A percentile compares a stretch with the other conserved stretches of the same genome.
These are phyloP conservation scores for Malurus splendens DNA, from an alignment of 2,797 vertebrate genomes.

Conservation along the genomic window DNA sequence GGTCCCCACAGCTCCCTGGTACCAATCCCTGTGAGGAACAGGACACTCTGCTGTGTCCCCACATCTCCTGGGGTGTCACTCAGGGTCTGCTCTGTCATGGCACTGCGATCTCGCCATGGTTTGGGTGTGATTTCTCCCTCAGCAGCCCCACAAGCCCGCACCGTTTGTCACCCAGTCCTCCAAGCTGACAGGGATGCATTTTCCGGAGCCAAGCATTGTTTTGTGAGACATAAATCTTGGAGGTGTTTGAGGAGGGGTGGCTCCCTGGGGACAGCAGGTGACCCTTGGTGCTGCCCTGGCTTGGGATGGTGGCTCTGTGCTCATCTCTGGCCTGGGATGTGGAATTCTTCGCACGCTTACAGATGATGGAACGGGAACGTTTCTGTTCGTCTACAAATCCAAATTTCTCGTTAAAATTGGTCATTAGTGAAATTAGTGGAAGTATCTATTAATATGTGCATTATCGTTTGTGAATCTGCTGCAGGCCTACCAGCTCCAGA, in stretches of 20 bases:
- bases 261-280: rapidly evolving
- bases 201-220: background rate
- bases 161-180: background rate
- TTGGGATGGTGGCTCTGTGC: no score
- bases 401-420: conserved; percentile 46
- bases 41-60: background rate
- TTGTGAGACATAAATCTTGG: background rate
- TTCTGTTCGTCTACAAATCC: conserved; percentile 32
- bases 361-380: background rate
- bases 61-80: background rate
- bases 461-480: conserved; percentile 44
- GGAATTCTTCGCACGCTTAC: background rate
- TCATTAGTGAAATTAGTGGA: conserved; percentile 44
- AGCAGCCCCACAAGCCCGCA: background rate
- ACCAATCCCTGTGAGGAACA: no score
- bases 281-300: no score
- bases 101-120: background rate
- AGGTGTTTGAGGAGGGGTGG: background rate
- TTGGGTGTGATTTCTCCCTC: background rate
- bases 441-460: conserved; percentile 37
- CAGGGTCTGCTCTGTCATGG: background rate
- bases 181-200: background rate
- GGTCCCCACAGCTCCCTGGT: background rate
- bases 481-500: conserved; percentile 32
- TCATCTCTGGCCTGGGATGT: background rate